Evolutionary conservation across 2,113 vertebrate genomes (phyloP).

Genomic region (Capricornis sumatraensis): DNA sequence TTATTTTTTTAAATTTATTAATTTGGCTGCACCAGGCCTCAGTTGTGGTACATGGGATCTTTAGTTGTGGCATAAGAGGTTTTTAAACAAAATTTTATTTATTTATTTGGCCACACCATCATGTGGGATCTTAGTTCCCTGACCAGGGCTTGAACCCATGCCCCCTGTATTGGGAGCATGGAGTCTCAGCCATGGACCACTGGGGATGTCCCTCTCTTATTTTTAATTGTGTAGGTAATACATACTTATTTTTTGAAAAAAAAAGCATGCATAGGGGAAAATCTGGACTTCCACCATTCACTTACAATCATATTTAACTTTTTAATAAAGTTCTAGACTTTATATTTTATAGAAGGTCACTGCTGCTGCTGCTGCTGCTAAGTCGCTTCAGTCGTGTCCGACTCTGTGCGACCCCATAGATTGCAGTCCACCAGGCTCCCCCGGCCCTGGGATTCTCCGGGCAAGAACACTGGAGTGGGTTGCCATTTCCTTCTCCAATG

Average conservation of each 20-base stretch:
- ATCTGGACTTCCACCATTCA: neutral
- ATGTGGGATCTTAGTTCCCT: neutral
- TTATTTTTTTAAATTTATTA: neutral
- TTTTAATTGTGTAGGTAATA: neutral
- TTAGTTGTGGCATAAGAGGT: neutral
- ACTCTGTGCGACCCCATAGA: too few relatives aligned
- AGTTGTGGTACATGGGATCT: neutral
- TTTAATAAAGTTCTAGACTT: neutral
- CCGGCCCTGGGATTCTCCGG: too few relatives aligned
- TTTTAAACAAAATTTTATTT: neutral
- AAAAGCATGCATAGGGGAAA: neutral
- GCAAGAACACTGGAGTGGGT: too few relatives aligned
- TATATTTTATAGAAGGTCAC: neutral
- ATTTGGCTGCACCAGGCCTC: neutral
- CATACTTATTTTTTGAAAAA: neutral
- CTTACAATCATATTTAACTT: neutral
- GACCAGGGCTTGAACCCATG: neutral
- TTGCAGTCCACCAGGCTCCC: too few relatives aligned
- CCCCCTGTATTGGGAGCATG: neutral
- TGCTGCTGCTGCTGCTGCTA: too few relatives aligned
- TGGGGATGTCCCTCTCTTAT: neutral
- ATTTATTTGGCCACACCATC: neutral
- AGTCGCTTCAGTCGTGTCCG: too few relatives aligned
- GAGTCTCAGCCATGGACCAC: neutral
- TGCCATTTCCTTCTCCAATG: too few relatives aligned